Conservation (phyloP, 2,888 invertebrate species). For the Xestia c-nigrum region DNA sequence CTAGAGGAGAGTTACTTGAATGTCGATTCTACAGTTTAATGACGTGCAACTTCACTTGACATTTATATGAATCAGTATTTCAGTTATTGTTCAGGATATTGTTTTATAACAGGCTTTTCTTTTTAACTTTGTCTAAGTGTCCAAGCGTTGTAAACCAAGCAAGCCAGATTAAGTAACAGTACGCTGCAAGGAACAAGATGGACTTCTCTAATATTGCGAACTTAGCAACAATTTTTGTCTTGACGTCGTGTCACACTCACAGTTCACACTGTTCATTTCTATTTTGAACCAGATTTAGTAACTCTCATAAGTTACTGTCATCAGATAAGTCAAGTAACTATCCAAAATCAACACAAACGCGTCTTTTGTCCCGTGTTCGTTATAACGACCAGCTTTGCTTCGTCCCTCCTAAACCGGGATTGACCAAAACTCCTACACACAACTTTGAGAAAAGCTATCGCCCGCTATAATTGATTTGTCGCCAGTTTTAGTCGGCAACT, state of each 20-base stretch:
- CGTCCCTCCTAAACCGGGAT: slow-evolving; percentile 63
- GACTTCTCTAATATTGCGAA: neutral
- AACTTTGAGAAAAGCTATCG: slow-evolving; percentile 67
- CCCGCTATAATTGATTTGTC: slow-evolving; percentile 71
- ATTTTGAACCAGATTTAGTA: neutral
- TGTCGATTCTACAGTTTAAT: neutral
- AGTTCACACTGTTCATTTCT: neutral
- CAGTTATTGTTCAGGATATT: too few species aligned
- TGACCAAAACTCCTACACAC: slow-evolving; percentile 66
- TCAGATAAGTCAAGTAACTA: neutral
- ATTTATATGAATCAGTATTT: neutral
- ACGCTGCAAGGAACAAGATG: neutral
- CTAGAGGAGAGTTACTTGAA: slow-evolving; percentile 50
- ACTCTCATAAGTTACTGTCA: slow-evolving; percentile 5
- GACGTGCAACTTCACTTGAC: neutral
- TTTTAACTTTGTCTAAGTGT: neutral
- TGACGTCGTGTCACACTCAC: neutral
- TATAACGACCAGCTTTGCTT: slow-evolving; percentile 74
- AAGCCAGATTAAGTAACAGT: neutral
- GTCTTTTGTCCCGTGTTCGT: slow-evolving; percentile 67
- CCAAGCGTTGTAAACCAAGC: neutral
- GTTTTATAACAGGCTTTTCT: too few species aligned
- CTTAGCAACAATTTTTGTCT: neutral
- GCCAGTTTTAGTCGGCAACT: slow-evolving; percentile 53
- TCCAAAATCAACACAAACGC: slow-evolving; percentile 25